These are phyloP conservation scores for Lampris incognitus DNA, from an alignment of 2,113 vertebrate genomes.

Conservation along the genomic window DNA sequence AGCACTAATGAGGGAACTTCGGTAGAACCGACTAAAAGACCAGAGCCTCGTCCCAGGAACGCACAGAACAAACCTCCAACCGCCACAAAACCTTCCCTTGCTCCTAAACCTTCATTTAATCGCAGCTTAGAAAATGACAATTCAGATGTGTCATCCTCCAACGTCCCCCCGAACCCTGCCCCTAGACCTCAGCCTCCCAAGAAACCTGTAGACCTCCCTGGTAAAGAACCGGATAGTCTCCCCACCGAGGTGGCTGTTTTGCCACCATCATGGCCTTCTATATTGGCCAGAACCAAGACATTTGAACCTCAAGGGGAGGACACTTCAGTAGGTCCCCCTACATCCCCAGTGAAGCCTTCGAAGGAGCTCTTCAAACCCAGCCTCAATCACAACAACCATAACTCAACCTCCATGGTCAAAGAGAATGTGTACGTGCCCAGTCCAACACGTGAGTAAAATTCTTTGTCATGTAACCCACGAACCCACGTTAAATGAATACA, in stretches of 20 bases:
- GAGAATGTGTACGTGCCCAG: constrained; percentile 32
- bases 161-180: constrained; percentile 64
- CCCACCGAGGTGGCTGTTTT: constrained; percentile 53
- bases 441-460: constrained; percentile 62
- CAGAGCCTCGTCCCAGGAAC: constrained; percentile 84
- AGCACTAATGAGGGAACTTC: constrained; percentile 62
- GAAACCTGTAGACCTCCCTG: constrained; percentile 66
- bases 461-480: no score
- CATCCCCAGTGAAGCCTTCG: constrained; percentile 29
- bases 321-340: not conserved
- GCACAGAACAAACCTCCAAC: constrained; percentile 73
- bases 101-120: constrained; percentile 78
- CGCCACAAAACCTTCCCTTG: constrained; percentile 85
- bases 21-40: constrained; percentile 75
- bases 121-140: constrained; percentile 7
- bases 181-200: constrained; percentile 83
- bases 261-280: constrained; percentile 66
- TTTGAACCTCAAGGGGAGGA: constrained; percentile 75
- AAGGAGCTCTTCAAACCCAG: constrained; percentile 71
- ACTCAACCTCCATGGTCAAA: constrained; percentile 47
- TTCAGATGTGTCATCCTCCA: constrained; percentile 42
- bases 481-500: no score
- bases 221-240: constrained; percentile 55
- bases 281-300: constrained; percentile 76
- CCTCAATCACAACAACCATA: constrained; percentile 79